A percentile compares a stretch with the other conserved stretches of the same genome.
Conservation (phyloP, 1,140 invertebrate species). For the Diorhabda elongata region DNA sequence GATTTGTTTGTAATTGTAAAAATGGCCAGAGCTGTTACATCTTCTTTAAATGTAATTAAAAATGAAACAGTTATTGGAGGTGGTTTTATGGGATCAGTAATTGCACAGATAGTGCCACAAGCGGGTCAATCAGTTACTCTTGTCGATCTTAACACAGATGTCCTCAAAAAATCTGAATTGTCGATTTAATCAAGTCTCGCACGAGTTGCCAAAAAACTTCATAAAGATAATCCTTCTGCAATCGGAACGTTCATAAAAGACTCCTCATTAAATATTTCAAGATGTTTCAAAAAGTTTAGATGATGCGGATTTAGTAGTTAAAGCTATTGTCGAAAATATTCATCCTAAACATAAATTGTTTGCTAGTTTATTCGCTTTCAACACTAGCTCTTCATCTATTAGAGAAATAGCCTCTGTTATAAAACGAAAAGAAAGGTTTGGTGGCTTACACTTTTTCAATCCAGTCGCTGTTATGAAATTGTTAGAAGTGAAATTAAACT, state of each 20-base stretch:
- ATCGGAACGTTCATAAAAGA: constrained; percentile 65
- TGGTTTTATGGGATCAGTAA: constrained; percentile 82
- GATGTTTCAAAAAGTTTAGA: constrained; percentile 59
- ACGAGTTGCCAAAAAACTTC: constrained; percentile 75
- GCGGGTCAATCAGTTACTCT: constrained; percentile 71
- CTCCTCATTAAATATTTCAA: constrained; percentile 58
- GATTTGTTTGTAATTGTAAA: no score
- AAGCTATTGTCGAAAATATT: constrained; percentile 85
- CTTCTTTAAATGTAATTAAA: constrained; percentile 55
- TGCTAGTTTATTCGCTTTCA: constrained; percentile 70
- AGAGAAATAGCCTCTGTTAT: constrained; percentile 74
- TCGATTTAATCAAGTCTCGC: constrained; percentile 66
- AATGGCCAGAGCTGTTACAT: no score
- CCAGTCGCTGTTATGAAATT: constrained; percentile 89
- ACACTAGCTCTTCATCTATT: constrained; percentile 85
- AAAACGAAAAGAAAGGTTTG: constrained; percentile 58
- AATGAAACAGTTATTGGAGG: constrained; percentile 82
- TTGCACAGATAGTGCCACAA: constrained; percentile 75
- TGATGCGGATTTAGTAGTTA: constrained; percentile 73
- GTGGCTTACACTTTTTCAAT: constrained; percentile 88
- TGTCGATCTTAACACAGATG: constrained; percentile 67
- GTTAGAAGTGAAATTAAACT: constrained; percentile 59
- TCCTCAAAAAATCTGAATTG: constrained; percentile 65
- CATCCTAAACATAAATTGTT: constrained; percentile 77
- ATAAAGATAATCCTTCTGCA: constrained; percentile 62